phyloP scores from a whole-genome alignment of 2,888 invertebrate genomes.

The Encarsia formosa region DNA sequence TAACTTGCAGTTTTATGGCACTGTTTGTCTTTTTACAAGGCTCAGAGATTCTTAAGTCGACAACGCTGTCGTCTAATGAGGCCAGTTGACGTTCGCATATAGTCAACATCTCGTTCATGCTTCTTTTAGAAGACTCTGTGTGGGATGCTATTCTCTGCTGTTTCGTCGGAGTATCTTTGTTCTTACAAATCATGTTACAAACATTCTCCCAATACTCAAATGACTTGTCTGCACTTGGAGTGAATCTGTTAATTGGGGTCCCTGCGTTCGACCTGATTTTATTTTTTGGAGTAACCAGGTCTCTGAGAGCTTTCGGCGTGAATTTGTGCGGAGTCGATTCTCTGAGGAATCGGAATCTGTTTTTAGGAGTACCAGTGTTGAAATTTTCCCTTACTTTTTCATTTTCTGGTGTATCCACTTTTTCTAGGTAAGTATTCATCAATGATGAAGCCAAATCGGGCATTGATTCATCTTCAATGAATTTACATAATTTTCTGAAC shows the following conservation, averaged over 20 bases:
- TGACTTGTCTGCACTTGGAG: conserved; percentile 29
- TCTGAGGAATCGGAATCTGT: not conserved
- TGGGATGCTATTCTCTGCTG: conserved; percentile 19
- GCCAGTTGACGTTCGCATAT: conserved; percentile 39
- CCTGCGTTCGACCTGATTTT: conserved; percentile 9
- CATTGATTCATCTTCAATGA: conserved; percentile 44
- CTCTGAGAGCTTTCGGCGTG: not conserved
- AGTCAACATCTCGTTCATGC: conserved; percentile 29
- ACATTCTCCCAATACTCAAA: conserved; percentile 32
- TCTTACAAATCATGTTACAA: conserved; percentile 27
- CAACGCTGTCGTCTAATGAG: conserved; percentile 29
- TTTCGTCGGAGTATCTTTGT: conserved; percentile 17
- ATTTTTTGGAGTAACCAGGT: conserved; percentile 30
- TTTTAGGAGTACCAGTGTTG: conserved; percentile 1
- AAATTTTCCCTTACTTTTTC: not conserved
- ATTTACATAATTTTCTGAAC: conserved; percentile 41
- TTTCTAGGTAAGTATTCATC: conserved; percentile 18
- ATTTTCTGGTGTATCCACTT: conserved; percentile 8
- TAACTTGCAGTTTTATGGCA: conserved; percentile 6
- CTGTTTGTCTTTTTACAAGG: conserved; percentile 18
- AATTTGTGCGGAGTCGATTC: not conserved
- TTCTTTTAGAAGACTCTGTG: conserved; percentile 14
- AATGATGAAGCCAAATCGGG: conserved; percentile 38
- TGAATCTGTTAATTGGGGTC: conserved; percentile 21
- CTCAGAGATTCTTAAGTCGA: conserved; percentile 22